Evolutionary conservation across 2,888 invertebrate species (phyloP), one percentile per base, ranked within the genome.

Genomic region (Cheilosia vulpina): DNA sequence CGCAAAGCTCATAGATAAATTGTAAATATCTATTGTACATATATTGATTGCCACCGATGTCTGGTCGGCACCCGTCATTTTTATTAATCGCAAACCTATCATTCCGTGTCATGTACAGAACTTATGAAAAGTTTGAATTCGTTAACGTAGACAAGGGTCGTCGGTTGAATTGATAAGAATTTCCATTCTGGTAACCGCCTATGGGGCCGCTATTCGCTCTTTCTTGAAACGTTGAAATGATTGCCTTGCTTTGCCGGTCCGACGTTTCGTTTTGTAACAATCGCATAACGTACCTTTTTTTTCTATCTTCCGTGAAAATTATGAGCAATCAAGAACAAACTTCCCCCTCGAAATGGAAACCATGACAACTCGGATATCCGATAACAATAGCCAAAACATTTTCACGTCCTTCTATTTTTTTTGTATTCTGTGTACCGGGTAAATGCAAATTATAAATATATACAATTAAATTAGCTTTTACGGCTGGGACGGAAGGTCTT

Each of bases 331-430:
- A 50, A n/a, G 50, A 27, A 15, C 0, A 9, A 65, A 11, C 2
- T 34, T 31, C 15, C 17, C 15, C 34, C 7, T 50, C n/a, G 34
- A 15, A 41, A 24, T 21, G 15, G 69, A 69, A 78, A 78, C 31
- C 63, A 60, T 80, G 72, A 73, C 47, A 66, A 66, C 19, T 38
- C 58, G 43, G 17, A 43, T 53, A 45, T 34, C 53, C 66, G 52
- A 71, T 58, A 41, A 68, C n/a, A 41, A 60, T 55, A 21, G 53
- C 55, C 60, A 47, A 75, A 62, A 63, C 62, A 80, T 75, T 73
- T 75, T 75, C 75, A 43, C 50, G 68, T 80, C 75, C 43, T 27
- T 17, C 50, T 19, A 27, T 27, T 27, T 27, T 27, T 27, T 27
- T 27, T 27, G 27, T 27, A 5, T 27, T 27, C 5, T 27, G 6